Base-by-base conservation (phyloP, 2,888 invertebrate species). In the Beris chalybata region DNA sequence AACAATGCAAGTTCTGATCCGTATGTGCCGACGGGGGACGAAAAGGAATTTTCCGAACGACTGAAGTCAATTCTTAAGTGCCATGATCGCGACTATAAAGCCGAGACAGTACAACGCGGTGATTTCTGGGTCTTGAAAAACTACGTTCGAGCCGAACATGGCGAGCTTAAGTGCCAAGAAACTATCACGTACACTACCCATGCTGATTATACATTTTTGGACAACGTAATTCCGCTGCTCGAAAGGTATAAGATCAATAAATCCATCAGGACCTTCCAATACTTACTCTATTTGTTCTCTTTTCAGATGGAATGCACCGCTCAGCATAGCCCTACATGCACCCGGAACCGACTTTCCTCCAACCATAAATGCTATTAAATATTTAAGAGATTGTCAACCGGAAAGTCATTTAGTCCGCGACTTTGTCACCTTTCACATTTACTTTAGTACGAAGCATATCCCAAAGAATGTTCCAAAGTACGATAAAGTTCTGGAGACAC, bases 161-260 rank as follows among this genome's bases (percentile, higher is more conserved):
- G 86, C 15, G 79, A 82, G 52, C 78, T 90, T 58, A 84, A 83
- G 76, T 94, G 94, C 81, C 90, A 92, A 81, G 92, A 93, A 80
- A 89, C 89, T 72, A 86, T 95, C 71, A 95, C 95, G 1, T 94
- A 95, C 76, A 93, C 95, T 44, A 95, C 95, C 12, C 95, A 95
- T 79, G 93, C 92, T 4, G 95, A 95, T 75, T 93, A 88, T 82
- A 92, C 93, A 73, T 95, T 94, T 83, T 85, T 95, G 76, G 92
- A 95, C 81, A 95, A 96, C 81, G 84, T 95, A 74, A 86, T 89
- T 78, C 92, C 93, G 68, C 83, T 96, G 74, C 82, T 94, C 76
- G 89, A 92, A 77, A 85, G 90, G 82, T 86, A 72, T 81, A 64
- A 56, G 13, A 6, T 5, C 44, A 44, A 2, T 44, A 44, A 44